Base-by-base conservation (phyloP, 64 coral and sea anemone genomes). In the Acropora tenuis region DNA sequence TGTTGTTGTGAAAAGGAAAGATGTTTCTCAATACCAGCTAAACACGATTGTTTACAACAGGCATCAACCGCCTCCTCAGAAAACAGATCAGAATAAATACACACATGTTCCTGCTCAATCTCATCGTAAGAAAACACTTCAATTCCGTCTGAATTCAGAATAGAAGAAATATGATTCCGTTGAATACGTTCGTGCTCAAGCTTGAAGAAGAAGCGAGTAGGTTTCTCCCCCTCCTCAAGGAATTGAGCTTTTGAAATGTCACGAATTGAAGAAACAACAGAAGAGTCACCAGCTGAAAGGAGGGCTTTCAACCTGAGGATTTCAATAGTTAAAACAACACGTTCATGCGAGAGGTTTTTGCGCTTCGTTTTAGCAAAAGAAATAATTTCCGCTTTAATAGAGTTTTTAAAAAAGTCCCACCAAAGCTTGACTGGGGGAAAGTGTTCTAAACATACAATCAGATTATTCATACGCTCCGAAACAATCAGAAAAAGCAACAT, bases 221-320 rank as follows among this genome's bases (percentile, higher is more conserved):
- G 88, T 2, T 60, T 81, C 60, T 94, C 92, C 8, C 78, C 92
- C 0, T 94, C 92, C 41, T 94, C 86, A 2, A 79, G 76, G 78
- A 86, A 94, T 42, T 74, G 83, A 0, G 9, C 53, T 2, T 86
- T 45, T 0, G 59, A 63, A 6, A 79, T 8, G 1, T 11, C 1
- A 9, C 4, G 13, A 52, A 66, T 78, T 42, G 52, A 18, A 45
- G 12, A 0, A 49, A 11, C 7, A 46, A 45, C 52, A 13, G 80
- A 55, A 12, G 18, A 16, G 11, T 78, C 77, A 47, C 88, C 77
- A 3, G n/a, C 13, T 3, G 46, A n/a, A 69, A 80, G 69, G 6
- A 2, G 15, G 9, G 12, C 5, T 65, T 89, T 85, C 0, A 53
- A 67, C 6, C 2, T 0, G 65, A 85, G 8, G 30, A 85, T 58